Percentiles rank a stretch among this genome's conserved stretches.
Evolutionary conservation across 2,113 vertebrate genomes (phyloP).

Genomic region (Burhinus bistriatus): DNA sequence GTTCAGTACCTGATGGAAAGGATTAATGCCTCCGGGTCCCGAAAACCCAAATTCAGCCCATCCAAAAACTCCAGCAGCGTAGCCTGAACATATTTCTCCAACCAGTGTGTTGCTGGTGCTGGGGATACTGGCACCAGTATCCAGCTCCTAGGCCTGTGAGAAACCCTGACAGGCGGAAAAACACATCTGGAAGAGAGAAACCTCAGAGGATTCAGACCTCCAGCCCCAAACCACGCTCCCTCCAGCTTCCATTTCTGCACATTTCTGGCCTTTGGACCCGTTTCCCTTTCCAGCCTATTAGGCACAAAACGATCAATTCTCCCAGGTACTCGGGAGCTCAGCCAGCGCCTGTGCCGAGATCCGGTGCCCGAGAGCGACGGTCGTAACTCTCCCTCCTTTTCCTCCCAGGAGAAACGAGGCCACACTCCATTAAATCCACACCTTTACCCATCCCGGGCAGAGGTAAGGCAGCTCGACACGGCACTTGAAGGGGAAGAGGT

Average conservation of each 20-base stretch:
- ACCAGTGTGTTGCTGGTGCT: background rate
- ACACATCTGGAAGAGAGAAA: background rate
- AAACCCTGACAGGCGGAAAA: background rate
- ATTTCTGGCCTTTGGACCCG: background rate
- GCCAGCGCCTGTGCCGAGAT: background rate
- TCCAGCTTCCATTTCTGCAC: background rate
- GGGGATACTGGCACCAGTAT: background rate
- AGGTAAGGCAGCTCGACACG: background rate
- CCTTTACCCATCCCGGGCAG: background rate
- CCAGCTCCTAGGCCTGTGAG: background rate
- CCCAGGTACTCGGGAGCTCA: background rate
- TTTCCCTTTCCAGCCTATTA: slow-evolving; percentile 15
- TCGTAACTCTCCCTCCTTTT: background rate
- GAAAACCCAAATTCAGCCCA: background rate
- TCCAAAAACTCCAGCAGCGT: background rate
- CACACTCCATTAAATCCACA: background rate
- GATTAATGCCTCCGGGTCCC: background rate
- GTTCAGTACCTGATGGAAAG: background rate
- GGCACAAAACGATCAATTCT: background rate
- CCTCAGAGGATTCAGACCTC: background rate
- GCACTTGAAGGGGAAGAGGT: accelerated
- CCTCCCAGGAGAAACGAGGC: background rate
- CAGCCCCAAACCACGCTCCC: background rate
- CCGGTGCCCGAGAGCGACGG: accelerated
- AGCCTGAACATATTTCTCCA: background rate